A percentile compares a stretch with the other conserved stretches of the same genome.
phyloP scores from a whole-genome alignment of 2,888 invertebrate species.

The Notodonta dromedarius region DNA sequence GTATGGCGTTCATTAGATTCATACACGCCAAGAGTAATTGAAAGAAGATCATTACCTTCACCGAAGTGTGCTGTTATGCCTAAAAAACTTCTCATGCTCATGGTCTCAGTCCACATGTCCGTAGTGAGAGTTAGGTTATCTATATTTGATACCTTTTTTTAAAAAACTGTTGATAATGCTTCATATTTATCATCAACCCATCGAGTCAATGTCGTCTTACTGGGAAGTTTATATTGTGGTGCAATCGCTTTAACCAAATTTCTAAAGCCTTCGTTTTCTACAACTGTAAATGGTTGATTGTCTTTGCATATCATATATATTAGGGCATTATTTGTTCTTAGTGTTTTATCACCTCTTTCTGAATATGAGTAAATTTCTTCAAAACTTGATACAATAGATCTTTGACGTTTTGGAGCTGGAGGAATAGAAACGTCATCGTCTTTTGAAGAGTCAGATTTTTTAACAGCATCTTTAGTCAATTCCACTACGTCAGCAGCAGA shows the following conservation, averaged over 20 bases:
- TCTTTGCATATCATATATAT: constrained; percentile 37
- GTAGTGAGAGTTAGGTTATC: constrained; percentile 36
- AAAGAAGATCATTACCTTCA: no score
- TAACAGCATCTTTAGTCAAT: constrained; percentile 6
- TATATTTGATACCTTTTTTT: constrained; percentile 24
- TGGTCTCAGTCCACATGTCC: constrained; percentile 44
- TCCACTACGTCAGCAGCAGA: constrained; percentile 6
- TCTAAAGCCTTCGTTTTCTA: constrained; percentile 25
- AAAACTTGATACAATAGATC: not conserved
- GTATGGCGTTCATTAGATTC: constrained; percentile 50
- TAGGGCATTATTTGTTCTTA: constrained; percentile 30
- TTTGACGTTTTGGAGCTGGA: constrained; percentile 15
- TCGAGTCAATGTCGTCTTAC: constrained; percentile 22
- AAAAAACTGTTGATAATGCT: constrained; percentile 31
- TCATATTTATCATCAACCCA: constrained; percentile 39
- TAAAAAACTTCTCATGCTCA: constrained; percentile 39
- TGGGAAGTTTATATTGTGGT: constrained; percentile 31
- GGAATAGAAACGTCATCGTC: constrained; percentile 13
- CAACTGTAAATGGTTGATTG: constrained; percentile 33
- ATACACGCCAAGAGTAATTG: constrained; percentile 51
- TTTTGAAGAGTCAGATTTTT: constrained; percentile 11
- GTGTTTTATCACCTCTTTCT: constrained; percentile 28
- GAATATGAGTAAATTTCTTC: constrained; percentile 14
- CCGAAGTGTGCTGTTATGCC: no score
- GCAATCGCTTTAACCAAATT: constrained; percentile 32